Conservation (phyloP, 2,113 vertebrate genomes). For the Pelecanoides urinatrix region DNA sequence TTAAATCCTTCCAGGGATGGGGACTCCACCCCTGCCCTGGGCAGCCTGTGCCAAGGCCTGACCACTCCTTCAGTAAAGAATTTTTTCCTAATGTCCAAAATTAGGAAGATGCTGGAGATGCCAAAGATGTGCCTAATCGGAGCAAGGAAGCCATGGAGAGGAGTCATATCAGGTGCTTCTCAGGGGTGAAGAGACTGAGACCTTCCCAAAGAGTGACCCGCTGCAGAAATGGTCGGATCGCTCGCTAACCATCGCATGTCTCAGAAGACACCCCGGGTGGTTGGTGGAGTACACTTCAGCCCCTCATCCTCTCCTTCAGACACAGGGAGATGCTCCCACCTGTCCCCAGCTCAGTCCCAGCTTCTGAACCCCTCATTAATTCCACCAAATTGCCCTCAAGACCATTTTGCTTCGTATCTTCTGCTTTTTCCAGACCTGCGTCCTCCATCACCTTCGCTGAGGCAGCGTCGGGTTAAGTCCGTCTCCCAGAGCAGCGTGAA, state of each 20-base stretch:
- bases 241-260: rapidly evolving
- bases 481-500: rapidly evolving
- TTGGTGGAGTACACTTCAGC: rapidly evolving
- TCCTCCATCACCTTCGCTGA: not conserved
- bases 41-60: too few species aligned
- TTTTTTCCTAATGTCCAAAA: too few species aligned
- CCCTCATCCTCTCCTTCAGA: not conserved
- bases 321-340: not conserved
- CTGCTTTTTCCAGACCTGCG: not conserved
- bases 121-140: not conserved
- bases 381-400: not conserved
- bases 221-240: not conserved
- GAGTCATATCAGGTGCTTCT: not conserved
- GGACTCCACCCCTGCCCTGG: too few species aligned
- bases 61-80: too few species aligned
- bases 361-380: not conserved
- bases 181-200: not conserved
- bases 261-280: not conserved
- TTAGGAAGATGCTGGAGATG: not conserved
- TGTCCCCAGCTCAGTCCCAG: not conserved
- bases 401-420: not conserved
- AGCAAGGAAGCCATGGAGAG: not conserved
- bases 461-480: not conserved
- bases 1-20: too few species aligned
- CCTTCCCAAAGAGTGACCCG: not conserved